Evolutionary conservation across 2,888 invertebrate species (phyloP).

Genomic region (Sceliomorpha sp.): DNA sequence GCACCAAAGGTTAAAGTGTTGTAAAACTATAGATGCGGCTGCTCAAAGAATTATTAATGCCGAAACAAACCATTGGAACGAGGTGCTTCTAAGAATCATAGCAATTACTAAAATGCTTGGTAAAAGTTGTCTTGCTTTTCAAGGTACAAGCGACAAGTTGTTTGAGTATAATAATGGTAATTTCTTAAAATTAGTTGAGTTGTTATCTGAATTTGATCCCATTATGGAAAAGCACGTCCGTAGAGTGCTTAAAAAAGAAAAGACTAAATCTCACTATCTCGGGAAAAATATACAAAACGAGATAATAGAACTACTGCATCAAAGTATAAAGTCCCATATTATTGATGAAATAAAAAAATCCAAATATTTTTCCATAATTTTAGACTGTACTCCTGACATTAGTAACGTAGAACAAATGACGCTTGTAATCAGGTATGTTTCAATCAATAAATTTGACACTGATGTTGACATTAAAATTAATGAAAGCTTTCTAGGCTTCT

Average conservation of each 20-base stretch:
- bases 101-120: constrained; percentile 20
- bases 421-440: constrained; percentile 51
- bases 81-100: constrained; percentile 20
- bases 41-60: constrained; percentile 16
- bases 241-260: constrained; percentile 14
- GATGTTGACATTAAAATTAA: constrained; percentile 17
- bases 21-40: constrained; percentile 25
- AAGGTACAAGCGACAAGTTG: constrained; percentile 14
- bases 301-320: constrained; percentile 40
- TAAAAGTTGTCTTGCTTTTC: constrained; percentile 28
- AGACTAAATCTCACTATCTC: constrained; percentile 30
- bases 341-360: constrained; percentile 26
- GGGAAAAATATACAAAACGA: constrained; percentile 48
- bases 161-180: constrained; percentile 36
- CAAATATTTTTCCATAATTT: constrained; percentile 64
- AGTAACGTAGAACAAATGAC: constrained; percentile 62
- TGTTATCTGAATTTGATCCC: constrained; percentile 37
- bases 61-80: constrained; percentile 22
- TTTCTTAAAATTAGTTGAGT: constrained; percentile 32
- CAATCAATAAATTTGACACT: constrained; percentile 15
- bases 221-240: constrained; percentile 15
- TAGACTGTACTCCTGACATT: constrained; percentile 61
- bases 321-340: constrained; percentile 32
- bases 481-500: constrained; percentile 49
- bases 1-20: constrained; percentile 10